A percentile compares a stretch with the other conserved stretches of the same genome.
Conservation (phyloP, 2,113 vertebrate genomes). For the Crotalus helleri region DNA sequence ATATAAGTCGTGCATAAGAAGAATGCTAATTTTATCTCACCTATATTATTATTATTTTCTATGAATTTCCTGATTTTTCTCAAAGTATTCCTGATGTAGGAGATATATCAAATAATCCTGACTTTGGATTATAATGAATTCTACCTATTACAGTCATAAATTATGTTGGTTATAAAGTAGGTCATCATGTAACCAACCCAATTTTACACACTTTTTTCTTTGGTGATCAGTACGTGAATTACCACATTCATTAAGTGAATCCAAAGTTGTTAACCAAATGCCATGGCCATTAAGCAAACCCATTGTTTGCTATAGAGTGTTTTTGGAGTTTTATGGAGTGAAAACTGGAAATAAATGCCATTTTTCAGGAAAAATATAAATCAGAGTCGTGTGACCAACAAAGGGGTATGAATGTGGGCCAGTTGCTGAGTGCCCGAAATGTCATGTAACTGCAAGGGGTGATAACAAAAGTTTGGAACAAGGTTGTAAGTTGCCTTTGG, state of each 20-base stretch:
- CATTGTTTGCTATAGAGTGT: background rate
- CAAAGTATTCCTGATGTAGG: background rate
- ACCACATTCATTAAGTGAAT: background rate
- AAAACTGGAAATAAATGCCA: background rate
- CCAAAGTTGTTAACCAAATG: background rate
- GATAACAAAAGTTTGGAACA: background rate
- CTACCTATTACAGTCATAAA: no score
- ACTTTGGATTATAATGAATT: no score
- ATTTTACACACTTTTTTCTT: no score
- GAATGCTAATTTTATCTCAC: background rate
- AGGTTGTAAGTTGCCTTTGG: background rate
- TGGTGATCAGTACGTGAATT: no score
- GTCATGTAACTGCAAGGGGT: background rate
- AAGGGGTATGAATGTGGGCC: background rate
- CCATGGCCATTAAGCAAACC: background rate
- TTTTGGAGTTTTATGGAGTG: background rate
- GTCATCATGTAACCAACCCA: no score
- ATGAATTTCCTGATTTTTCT: background rate
- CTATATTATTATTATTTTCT: background rate
- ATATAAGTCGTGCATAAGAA: background rate
- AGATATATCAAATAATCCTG: no score
- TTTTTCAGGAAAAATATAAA: no score
- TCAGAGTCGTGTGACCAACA: background rate
- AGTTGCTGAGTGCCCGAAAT: background rate
- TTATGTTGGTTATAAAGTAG: no score